Evolutionary conservation across 1,140 invertebrate genomes (phyloP).

Genomic region (Lepidurus apus): DNA sequence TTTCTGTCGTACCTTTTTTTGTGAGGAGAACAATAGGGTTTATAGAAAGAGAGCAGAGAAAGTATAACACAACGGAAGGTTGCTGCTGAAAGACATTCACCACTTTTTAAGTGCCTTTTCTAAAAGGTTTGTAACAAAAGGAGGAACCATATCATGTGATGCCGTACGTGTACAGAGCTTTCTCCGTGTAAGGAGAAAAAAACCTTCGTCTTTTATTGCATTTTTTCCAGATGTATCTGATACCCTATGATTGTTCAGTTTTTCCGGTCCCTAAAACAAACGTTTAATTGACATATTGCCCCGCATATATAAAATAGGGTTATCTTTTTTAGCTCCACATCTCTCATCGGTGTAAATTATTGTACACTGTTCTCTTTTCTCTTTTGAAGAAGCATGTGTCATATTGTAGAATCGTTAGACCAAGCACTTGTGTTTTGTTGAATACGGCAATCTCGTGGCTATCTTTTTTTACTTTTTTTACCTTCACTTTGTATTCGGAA

Average conservation of each 20-base stretch:
- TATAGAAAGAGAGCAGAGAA: slow-evolving; percentile 6
- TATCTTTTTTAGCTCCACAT: slow-evolving; percentile 1
- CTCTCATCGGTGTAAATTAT: slow-evolving; percentile 18
- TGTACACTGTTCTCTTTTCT: not conserved
- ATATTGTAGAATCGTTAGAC: slow-evolving; percentile 20
- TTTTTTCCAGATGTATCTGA: not conserved
- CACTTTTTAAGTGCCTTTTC: not conserved
- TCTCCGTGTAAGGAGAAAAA: slow-evolving; percentile 1
- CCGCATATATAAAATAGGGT: slow-evolving; percentile 18
- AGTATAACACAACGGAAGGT: not conserved
- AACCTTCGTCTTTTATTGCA: not conserved
- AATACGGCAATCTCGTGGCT: slow-evolving; percentile 7
- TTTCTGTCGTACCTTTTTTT: slow-evolving; percentile 13
- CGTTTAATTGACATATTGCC: not conserved
- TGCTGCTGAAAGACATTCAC: slow-evolving; percentile 10
- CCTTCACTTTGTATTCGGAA: slow-evolving; percentile 11
- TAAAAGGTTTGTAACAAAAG: slow-evolving; percentile 1
- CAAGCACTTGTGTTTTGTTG: not conserved
- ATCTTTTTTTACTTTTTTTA: not conserved
- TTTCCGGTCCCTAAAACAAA: slow-evolving; percentile 13
- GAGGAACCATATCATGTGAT: slow-evolving; percentile 19
- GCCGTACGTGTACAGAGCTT: slow-evolving; percentile 17
- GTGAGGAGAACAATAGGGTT: not conserved
- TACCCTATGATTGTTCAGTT: not conserved
- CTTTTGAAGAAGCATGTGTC: not conserved